phyloP scores from a whole-genome alignment of 2,797 vertebrate genomes.

The Sylvilagus floridanus region DNA sequence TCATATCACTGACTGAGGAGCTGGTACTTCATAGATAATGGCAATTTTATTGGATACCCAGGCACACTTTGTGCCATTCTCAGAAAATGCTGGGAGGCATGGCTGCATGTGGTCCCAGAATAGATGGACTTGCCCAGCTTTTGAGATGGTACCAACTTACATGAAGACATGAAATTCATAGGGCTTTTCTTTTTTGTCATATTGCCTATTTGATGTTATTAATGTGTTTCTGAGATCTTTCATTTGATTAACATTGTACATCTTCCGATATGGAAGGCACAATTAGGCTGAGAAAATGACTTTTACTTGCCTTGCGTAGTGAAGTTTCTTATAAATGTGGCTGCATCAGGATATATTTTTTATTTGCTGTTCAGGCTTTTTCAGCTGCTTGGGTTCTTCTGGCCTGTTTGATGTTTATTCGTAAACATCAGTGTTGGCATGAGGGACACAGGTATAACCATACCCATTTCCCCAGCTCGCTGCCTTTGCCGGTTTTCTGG shows the following conservation, averaged over 20 bases:
- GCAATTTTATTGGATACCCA: constrained; percentile 47
- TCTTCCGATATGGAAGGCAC: constrained; percentile 28
- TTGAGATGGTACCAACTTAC: constrained; percentile 39
- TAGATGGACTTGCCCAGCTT: constrained; percentile 55
- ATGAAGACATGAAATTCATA: constrained; percentile 23
- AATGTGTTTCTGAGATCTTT: constrained; percentile 39
- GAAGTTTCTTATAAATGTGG: background rate
- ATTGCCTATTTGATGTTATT: constrained; percentile 43
- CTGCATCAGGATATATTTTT: background rate
- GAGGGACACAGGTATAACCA: background rate
- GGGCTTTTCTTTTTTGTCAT: background rate
- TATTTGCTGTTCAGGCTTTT: background rate
- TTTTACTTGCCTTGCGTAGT: background rate
- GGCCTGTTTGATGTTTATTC: background rate
- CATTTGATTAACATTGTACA: background rate
- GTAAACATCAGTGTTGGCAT: constrained; percentile 1
- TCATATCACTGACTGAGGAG: constrained; percentile 25
- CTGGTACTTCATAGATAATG: constrained; percentile 36
- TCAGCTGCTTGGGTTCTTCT: constrained; percentile 15
- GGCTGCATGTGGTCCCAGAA: constrained; percentile 56
- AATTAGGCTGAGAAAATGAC: constrained; percentile 26
- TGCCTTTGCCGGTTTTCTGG: constrained; percentile 25
- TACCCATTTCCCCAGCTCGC: background rate
- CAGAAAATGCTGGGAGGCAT: constrained; percentile 47
- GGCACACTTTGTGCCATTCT: constrained; percentile 62